These are phyloP conservation scores for Euwallacea fornicatus DNA, from an alignment of 1,140 invertebrate genomes.

Conservation along the genomic window DNA sequence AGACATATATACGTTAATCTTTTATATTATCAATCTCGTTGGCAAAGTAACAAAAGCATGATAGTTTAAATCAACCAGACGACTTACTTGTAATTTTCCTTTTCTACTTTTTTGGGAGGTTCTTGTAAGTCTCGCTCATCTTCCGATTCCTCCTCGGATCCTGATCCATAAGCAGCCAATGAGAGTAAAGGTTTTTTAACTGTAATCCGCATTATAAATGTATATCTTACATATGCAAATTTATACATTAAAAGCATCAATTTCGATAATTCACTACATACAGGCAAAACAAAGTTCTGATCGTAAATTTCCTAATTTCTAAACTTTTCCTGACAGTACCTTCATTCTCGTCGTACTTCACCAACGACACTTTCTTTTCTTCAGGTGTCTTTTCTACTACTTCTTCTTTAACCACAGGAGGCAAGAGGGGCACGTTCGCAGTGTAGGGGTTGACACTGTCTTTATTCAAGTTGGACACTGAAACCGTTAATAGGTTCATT, in stretches of 20 bases:
- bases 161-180: constrained; percentile 60
- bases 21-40: too few relatives aligned
- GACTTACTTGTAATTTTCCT: background rate
- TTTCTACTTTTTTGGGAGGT: background rate
- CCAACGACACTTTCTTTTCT: constrained; percentile 31
- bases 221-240: background rate
- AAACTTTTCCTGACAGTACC: background rate
- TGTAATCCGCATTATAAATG: background rate
- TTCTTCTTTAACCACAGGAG: constrained; percentile 22
- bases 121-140: background rate
- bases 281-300: too few relatives aligned
- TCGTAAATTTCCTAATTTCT: too few relatives aligned
- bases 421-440: constrained; percentile 32
- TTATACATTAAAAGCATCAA: too few relatives aligned
- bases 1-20: too few relatives aligned
- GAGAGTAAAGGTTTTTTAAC: constrained; percentile 53
- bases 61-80: background rate
- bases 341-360: constrained; percentile 34
- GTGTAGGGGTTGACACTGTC: constrained; percentile 40
- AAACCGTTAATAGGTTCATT: background rate
- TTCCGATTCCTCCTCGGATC: constrained; percentile 55
- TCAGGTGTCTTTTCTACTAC: constrained; percentile 5
- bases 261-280: too few relatives aligned
- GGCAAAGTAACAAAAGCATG: background rate
- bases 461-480: constrained; percentile 47